Base-by-base conservation (phyloP, 2,888 invertebrate species). In the Andricus curvator region DNA sequence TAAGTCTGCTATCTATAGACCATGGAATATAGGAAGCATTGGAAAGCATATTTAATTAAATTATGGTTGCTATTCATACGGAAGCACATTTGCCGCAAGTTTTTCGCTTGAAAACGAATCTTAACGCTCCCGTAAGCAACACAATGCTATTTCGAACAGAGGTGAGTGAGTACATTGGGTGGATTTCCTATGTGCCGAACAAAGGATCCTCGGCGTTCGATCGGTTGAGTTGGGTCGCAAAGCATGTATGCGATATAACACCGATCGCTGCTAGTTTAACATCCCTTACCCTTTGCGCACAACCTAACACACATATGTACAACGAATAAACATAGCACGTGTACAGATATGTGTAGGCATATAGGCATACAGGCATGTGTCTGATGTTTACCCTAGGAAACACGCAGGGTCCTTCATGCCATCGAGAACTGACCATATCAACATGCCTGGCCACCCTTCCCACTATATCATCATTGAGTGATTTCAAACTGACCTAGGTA, bases 231-330 rank as follows among this genome's bases (percentile, higher is more conserved):
- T 51, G n/a, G 29, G 51, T 74, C 25, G 82, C 82, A 84, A 79
- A 76, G 77, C 83, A 64, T 81, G 66, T 76, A 78, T 80, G 81
- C 78, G 82, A 79, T 78, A 70, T 68, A 76, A 68, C 81, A 78
- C 78, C 81, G 81, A 82, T 83, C 77, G 79, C 79, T 80, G 79
- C 77, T 81, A 67, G 80, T 82, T 83, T 81, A 83, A 83, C 81
- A 80, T 82, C 80, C 67, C 83, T 84, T 80, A 48, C 56, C 51
- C 70, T 74, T 74, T 74, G 70, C 70, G 48, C 25, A 74, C 70
- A 51, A 74, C 51, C 20, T 29, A n/a, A 74, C 51, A 33, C 48
- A 74, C 29, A 25, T 74, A 17, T 74, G 70, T 74, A 20, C 29
- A 33, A 11, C 9, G 29, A 56, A 20, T 29, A 74, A 74, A 74